Base-by-base conservation (phyloP, 2,888 invertebrate species). In the Amaurobius ferox region DNA sequence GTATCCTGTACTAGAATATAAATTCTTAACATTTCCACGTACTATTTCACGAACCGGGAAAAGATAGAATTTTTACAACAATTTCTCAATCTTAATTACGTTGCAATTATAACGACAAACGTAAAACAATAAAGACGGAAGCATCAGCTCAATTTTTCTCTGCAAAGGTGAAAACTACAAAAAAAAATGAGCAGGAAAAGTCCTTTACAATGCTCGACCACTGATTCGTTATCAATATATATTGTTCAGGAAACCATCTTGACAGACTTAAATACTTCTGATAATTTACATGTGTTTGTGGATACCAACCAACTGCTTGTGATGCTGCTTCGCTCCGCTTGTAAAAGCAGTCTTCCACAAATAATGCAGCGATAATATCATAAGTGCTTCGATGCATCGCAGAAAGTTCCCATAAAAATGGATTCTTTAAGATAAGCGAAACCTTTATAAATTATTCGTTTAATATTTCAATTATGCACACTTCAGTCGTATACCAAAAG, bases 281-380 rank as follows among this genome's bases (percentile, higher is more conserved):
- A 55, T 55, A 55, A 55, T 55, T 55, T 23, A 23, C 55, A 23
- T 55, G 19, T 55, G 55, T 55, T 55, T 55, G 11, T 19, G 19
- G 55, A 23, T 23, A 55, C 44, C 44, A 44, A 55, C 55, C 7
- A 16, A 5, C 23, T 55, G 23, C 23, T 2, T 55, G 55, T 55
- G 55, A 55, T 23, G 55, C 55, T 55, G 19, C 55, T 55, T 6
- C 23, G 55, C 23, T 55, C 11, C 23, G 23, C 23, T 55, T 55
- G 55, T 11, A 23, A 23, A 55, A 23, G 55, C 55, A 55, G 55
- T 55, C 55, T 55, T 55, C 55, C 55, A 23, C 23, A 55, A 55
- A 23, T 55, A 55, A 55, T 55, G 23, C 55, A 55, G 55, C 23
- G 55, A 55, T 55, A 55, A 55, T 55, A 55, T 55, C 55, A 55